These are phyloP conservation scores for Neolamprologus caudopunctatus DNA, from an alignment of 2,113 vertebrate genomes.

Conservation along the genomic window DNA sequence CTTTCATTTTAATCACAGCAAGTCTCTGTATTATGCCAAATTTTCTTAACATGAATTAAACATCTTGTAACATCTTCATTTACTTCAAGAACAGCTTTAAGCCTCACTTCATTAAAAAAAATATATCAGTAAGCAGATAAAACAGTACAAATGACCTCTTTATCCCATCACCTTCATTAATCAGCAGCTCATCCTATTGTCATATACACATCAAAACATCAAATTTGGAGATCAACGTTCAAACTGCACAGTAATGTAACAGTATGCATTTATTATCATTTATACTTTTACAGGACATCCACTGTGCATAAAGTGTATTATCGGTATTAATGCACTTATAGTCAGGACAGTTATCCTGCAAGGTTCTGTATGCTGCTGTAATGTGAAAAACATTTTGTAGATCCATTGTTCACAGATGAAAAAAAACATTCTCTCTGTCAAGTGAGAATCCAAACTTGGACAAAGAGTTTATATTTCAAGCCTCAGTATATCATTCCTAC, in stretches of 20 bases:
- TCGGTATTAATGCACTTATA: background rate
- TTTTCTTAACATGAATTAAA: background rate
- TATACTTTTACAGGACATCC: background rate
- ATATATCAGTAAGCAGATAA: background rate
- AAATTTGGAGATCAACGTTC: background rate
- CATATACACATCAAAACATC: background rate
- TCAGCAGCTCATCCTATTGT: background rate
- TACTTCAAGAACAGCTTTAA: background rate
- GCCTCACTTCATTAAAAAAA: background rate
- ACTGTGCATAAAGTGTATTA: background rate
- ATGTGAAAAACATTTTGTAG: background rate
- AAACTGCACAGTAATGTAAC: background rate
- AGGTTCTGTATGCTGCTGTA: background rate
- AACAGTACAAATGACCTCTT: constrained; percentile 5
- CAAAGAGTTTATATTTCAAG: background rate
- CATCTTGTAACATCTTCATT: constrained; percentile 14
- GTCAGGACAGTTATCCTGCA: background rate
- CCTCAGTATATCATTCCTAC: background rate
- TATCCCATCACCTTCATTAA: constrained; percentile 37
- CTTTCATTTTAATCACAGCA: background rate
- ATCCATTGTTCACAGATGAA: background rate
- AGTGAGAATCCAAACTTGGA: background rate
- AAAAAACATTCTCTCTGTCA: background rate
- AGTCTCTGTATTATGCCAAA: background rate
- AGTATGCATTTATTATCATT: background rate